These are phyloP conservation scores for Thaumetopoea pityocampa DNA, from an alignment of 1,140 invertebrate genomes.

Conservation along the genomic window DNA sequence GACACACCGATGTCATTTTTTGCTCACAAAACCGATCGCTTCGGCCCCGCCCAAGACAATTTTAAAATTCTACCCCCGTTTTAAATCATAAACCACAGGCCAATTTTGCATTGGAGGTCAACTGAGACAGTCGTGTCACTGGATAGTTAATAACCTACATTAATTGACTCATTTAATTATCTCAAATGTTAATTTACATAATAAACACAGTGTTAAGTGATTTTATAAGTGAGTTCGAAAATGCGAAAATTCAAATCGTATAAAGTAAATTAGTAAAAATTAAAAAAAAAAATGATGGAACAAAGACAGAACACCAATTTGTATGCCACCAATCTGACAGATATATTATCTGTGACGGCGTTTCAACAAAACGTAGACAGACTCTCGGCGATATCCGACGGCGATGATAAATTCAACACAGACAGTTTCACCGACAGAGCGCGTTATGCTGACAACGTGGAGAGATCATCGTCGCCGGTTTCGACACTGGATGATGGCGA, in stretches of 20 bases:
- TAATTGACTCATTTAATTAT: constrained; percentile 23
- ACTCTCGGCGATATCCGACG: constrained; percentile 24
- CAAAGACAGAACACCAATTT: constrained; percentile 33
- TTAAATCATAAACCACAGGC: constrained; percentile 54
- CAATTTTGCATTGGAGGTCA: constrained; percentile 19
- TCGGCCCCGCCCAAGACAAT: constrained; percentile 43
- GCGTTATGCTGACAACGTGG: constrained; percentile 22
- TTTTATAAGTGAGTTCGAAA: constrained; percentile 5
- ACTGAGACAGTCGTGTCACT: constrained; percentile 21
- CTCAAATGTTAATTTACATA: constrained; percentile 4
- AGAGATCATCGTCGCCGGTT: constrained; percentile 35
- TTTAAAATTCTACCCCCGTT: constrained; percentile 47
- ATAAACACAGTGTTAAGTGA: constrained; percentile 3
- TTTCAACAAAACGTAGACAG: constrained; percentile 50
- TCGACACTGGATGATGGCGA: constrained; percentile 52
- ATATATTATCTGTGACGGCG: constrained; percentile 35
- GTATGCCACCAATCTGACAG: constrained; percentile 51
- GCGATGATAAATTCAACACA: constrained; percentile 30
- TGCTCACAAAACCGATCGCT: constrained; percentile 55
- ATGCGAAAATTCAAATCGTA: constrained; percentile 22
- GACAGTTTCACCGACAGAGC: constrained; percentile 31
- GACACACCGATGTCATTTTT: constrained; percentile 69
- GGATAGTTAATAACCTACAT: constrained; percentile 24
- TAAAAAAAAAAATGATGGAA: constrained; percentile 39
- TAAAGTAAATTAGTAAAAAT: constrained; percentile 41